Base-by-base conservation (phyloP, 2,888 invertebrate genomes). In the Augiades crinisus region DNA sequence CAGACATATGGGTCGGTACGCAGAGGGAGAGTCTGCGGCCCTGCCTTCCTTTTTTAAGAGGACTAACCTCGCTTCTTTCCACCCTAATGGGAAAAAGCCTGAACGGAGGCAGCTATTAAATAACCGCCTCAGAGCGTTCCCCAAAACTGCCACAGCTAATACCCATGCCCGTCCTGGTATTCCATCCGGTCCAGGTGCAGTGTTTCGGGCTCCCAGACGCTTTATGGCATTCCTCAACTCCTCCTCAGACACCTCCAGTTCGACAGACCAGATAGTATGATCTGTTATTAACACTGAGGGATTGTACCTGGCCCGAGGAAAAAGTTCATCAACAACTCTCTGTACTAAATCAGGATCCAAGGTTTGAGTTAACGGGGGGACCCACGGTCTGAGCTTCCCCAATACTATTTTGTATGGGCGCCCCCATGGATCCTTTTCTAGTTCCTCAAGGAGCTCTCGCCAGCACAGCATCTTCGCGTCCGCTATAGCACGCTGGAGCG, bases 281-380 rank as follows among this genome's bases (percentile, higher is more conserved):
- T n/a, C n/a, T n/a, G n/a, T n/a, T n/a, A n/a, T n/a, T n/a, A n/a
- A n/a, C n/a, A n/a, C n/a, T n/a, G n/a, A n/a, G n/a, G n/a, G n/a
- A n/a, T n/a, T n/a, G n/a, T n/a, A n/a, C n/a, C n/a, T n/a, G n/a
- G n/a, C 30, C 10, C 2, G 30, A 30, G 10, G 30, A 8, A 27
- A 27, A 6, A 27, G 30, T n/a, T 30, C 12, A 12, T 12, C 30
- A n/a, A 30, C 12, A 5, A 30, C 30, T 2, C 3, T 10, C 30
- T 3, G 1, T 36, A 8, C 10, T n/a, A 5, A 10, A 12, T 10
- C 31, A 6, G 31, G 5, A 13, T 47, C 50, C 0, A 57, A 12
- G 3, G 53, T 60, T 13, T 53, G 51, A 14, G 55, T 57, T 8
- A 57, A 8, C 0, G 60, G 54, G 57, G 40, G n/a, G n/a, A n/a